Conservation (phyloP, 2,888 invertebrate genomes). For the Plagiodera versicolora region DNA sequence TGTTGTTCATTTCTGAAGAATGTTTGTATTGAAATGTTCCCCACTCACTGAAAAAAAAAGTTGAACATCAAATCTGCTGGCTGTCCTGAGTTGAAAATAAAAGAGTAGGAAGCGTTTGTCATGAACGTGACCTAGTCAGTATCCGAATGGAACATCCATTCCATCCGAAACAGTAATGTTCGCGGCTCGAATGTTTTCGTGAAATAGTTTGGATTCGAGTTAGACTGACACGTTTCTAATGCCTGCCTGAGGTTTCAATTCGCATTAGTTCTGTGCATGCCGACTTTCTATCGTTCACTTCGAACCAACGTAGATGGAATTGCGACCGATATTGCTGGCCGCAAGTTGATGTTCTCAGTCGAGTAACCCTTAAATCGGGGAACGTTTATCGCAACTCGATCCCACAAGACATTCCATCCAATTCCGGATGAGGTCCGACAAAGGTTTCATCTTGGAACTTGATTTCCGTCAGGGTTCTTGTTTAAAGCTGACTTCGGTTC, state of each 20-base stretch:
- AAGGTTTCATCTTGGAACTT: no score
- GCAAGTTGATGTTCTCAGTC: background rate
- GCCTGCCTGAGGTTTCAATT: background rate
- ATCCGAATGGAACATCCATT: background rate
- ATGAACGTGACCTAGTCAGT: background rate
- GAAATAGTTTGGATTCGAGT: background rate
- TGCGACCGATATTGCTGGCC: background rate
- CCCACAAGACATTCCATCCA: background rate
- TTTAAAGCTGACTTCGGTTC: no score
- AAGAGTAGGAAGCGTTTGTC: no score
- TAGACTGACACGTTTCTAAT: background rate
- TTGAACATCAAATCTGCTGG: no score
- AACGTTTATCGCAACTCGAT: conserved; percentile 3
- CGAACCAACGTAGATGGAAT: background rate
- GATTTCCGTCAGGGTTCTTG: no score
- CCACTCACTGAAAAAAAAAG: no score
- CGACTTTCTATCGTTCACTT: background rate
- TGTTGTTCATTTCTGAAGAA: no score
- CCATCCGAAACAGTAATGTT: background rate
- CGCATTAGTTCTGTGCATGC: background rate
- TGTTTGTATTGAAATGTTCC: no score
- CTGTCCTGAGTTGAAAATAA: no score
- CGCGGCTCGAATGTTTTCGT: background rate
- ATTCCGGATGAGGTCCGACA: no score
- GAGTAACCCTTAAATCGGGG: background rate